Evolutionary conservation across 2,888 invertebrate genomes (phyloP).

Genomic region (Griposia aprilina): DNA sequence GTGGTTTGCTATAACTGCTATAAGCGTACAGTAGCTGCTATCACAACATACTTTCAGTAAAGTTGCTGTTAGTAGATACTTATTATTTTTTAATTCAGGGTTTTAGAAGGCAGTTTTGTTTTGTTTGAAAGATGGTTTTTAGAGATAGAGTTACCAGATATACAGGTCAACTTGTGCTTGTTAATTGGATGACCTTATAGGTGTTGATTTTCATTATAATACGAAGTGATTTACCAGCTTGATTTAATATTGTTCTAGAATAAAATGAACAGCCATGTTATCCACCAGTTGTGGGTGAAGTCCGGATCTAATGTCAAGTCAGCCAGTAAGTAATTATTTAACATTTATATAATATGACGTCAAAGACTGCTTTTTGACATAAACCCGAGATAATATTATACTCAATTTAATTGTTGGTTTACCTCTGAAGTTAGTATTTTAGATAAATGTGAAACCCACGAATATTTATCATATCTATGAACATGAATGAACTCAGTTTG

Average conservation of each 20-base stretch:
- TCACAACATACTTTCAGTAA: not conserved
- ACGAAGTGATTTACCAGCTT: too few species aligned
- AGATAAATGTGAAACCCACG: conserved; percentile 13
- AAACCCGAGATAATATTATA: conserved; percentile 14
- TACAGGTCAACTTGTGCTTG: not conserved
- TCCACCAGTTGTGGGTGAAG: not conserved
- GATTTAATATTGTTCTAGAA: not conserved
- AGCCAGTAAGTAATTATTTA: conserved; percentile 14
- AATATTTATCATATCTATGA: conserved; percentile 6
- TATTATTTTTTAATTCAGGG: not conserved
- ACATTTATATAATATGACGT: conserved; percentile 12
- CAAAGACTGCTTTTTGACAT: conserved; percentile 19
- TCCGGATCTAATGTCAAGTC: conserved; percentile 5
- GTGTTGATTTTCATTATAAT: not conserved
- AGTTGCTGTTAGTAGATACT: not conserved
- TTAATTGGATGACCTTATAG: not conserved
- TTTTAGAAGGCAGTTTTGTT: not conserved
- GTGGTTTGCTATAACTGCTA: conserved; percentile 32
- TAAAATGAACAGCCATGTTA: not conserved
- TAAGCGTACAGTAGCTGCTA: conserved; percentile 10
- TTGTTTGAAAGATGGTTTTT: not conserved
- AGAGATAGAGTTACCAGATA: not conserved
- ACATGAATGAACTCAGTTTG: conserved; percentile 8
- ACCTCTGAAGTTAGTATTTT: not conserved
- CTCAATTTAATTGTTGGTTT: conserved; percentile 35